Conservation (phyloP, 2,888 invertebrate species). For the Electrophaes corylata region DNA sequence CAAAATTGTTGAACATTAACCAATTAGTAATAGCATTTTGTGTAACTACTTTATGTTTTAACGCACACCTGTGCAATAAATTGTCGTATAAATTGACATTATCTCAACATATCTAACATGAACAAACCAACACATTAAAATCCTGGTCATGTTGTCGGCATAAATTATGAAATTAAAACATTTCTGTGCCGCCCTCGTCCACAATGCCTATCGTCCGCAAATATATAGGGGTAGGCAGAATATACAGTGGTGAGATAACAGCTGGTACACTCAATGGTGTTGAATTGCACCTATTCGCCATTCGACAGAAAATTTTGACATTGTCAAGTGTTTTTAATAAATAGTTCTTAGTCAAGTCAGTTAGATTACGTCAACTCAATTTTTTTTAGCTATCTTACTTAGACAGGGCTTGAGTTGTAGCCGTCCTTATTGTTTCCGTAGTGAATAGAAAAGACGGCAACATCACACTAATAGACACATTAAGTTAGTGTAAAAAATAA, state of each 20-base stretch:
- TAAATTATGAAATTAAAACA: constrained; percentile 53
- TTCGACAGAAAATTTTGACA: too few species aligned
- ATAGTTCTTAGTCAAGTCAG: too few species aligned
- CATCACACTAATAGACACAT: too few species aligned
- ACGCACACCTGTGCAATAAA: constrained; percentile 12
- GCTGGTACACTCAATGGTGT: constrained; percentile 2
- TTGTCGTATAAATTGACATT: constrained; percentile 15
- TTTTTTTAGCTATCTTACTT: too few species aligned
- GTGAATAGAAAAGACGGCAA: too few species aligned
- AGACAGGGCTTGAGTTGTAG: too few species aligned
- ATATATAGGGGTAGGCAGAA: constrained; percentile 28
- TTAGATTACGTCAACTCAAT: too few species aligned
- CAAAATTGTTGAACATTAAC: too few species aligned
- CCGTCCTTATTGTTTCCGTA: too few species aligned
- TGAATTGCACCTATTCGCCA: too few species aligned
- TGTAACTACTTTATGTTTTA: neutral
- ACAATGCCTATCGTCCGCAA: constrained; percentile 34
- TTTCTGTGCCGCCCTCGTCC: constrained; percentile 35
- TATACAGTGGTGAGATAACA: neutral
- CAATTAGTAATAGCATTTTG: neutral
- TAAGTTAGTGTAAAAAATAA: too few species aligned
- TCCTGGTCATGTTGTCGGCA: constrained; percentile 32
- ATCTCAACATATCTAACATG: constrained; percentile 26
- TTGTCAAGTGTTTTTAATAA: too few species aligned
- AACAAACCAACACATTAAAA: constrained; percentile 22